These are phyloP conservation scores for Halcyon leucocephala DNA, from an alignment of 2,797 vertebrate species.

Conservation along the genomic window DNA sequence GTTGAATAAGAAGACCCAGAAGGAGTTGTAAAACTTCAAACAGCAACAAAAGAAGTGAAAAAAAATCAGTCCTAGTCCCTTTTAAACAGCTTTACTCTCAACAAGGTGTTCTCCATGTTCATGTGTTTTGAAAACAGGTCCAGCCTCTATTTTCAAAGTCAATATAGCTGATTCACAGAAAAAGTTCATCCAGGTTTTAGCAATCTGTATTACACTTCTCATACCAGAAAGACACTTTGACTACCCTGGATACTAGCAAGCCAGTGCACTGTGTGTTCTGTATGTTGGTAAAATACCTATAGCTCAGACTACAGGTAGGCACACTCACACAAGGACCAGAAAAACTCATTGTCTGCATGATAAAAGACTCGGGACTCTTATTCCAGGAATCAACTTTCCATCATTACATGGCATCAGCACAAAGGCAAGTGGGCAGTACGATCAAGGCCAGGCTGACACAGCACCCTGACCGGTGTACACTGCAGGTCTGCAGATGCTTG, in stretches of 20 bases:
- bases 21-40: neutral
- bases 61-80: neutral
- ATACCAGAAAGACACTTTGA: neutral
- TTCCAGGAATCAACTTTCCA: neutral
- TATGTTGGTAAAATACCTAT: neutral
- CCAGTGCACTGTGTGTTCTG: neutral
- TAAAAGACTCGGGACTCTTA: neutral
- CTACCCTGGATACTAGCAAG: neutral
- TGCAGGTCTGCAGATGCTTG: neutral
- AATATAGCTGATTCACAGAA: neutral
- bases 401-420: neutral
- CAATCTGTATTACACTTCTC: neutral
- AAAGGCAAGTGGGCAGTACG: fast-evolving
- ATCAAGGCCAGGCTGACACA: neutral
- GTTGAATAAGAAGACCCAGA: neutral
- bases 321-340: neutral
- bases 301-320: neutral
- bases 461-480: neutral
- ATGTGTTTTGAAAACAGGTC: neutral
- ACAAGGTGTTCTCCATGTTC: neutral
- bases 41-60: neutral
- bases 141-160: neutral
- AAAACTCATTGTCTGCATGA: neutral
- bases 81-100: neutral
- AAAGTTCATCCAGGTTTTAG: neutral